phyloP scores from a whole-genome alignment of 2,888 invertebrate species.

The Noctua janthe region DNA sequence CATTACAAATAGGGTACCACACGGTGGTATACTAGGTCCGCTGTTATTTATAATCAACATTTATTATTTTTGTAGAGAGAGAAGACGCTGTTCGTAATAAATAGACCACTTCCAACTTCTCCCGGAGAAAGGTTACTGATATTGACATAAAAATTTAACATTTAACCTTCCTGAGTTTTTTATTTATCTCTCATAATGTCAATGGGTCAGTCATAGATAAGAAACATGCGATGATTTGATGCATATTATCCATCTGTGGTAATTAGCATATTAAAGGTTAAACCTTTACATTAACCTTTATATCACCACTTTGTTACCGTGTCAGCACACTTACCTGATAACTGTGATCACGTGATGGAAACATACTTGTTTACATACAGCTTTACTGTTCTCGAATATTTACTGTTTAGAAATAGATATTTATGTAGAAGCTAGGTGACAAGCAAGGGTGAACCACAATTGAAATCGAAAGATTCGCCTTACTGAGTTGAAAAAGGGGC shows the following conservation, averaged over 20 bases:
- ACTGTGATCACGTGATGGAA: constrained; percentile 20
- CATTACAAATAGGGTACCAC: neutral
- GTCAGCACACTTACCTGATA: constrained; percentile 20
- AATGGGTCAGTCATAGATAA: constrained; percentile 24
- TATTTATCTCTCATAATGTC: constrained; percentile 21
- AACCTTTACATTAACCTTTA: constrained; percentile 9
- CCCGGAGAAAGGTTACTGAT: constrained; percentile 6
- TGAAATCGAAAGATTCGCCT: neutral
- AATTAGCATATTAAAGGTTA: constrained; percentile 31
- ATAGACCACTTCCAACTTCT: neutral
- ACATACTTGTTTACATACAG: constrained; percentile 22
- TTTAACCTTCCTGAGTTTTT: constrained; percentile 20
- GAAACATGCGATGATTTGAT: constrained; percentile 11
- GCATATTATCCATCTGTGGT: constrained; percentile 9
- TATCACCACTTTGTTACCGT: constrained; percentile 12
- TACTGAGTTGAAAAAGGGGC: neutral
- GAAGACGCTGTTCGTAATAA: neutral
- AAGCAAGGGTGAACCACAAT: neutral
- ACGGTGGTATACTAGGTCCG: constrained; percentile 4
- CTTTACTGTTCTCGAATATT: constrained; percentile 44
- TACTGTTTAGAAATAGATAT: constrained; percentile 6
- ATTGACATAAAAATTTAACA: constrained; percentile 22
- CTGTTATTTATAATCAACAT: neutral
- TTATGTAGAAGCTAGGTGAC: neutral
- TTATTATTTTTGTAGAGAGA: neutral